These are phyloP conservation scores for Galeopterus variegatus DNA, from an alignment of 2,113 vertebrate species.

Conservation along the genomic window DNA sequence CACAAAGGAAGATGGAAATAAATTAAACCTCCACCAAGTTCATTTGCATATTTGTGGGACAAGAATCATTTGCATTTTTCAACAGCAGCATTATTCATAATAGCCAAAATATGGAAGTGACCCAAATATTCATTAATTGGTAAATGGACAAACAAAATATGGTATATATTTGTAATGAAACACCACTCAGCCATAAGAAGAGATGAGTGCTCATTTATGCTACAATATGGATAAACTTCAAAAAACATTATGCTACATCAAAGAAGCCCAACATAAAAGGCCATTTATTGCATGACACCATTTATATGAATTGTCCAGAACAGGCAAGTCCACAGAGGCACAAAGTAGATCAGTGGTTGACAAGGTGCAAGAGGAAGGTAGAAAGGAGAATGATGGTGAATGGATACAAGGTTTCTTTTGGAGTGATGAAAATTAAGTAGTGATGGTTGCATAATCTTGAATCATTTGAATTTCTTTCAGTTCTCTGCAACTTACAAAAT, in stretches of 20 bases:
- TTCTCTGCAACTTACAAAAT: slow-evolving; percentile 21
- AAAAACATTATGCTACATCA: neutral
- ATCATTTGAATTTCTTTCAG: neutral
- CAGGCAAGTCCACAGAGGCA: neutral
- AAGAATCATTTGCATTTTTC: slow-evolving; percentile 29
- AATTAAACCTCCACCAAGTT: neutral
- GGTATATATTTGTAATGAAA: neutral
- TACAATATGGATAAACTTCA: neutral
- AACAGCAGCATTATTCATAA: neutral
- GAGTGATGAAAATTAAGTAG: neutral
- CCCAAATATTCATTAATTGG: neutral
- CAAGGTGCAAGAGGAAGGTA: neutral
- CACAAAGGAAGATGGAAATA: neutral
- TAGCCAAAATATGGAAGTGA: neutral
- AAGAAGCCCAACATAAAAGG: neutral
- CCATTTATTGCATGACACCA: too few relatives aligned
- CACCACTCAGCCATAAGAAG: neutral
- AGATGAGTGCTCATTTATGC: neutral
- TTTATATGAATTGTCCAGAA: neutral
- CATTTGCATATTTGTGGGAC: neutral
- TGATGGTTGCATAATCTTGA: neutral
- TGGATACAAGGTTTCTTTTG: neutral
- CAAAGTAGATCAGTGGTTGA: neutral
- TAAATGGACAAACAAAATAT: neutral
- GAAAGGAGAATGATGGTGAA: neutral